Evolutionary conservation across 2,113 vertebrate species (phyloP), one percentile per base, ranked within the genome.

Genomic region (Festucalex cinctus): DNA sequence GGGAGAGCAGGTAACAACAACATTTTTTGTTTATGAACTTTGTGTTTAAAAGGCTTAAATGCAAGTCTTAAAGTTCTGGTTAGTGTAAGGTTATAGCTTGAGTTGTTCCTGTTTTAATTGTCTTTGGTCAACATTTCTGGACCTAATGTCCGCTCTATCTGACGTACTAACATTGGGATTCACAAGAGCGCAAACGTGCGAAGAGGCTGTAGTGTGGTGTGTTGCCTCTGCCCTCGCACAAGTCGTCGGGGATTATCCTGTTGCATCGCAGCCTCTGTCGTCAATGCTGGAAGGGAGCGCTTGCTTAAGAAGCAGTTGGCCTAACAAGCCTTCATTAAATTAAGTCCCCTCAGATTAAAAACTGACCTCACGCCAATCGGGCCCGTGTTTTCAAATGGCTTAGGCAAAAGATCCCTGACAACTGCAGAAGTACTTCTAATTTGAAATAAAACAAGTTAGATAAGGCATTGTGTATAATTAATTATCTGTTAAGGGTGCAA

Each of bases 1-100:
- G 69, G 48, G 80, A 68, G 58, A 78, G 17, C 79, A 90, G 83
- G 90, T 91, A 89, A 81, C 54, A 10, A 73, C 72, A 24, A 74
- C 72, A n/a, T 58, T 57, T 20, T 63, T 76, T 9, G 22, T 53
- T 53, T 53, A 4, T 17, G 44, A 46, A 46, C 44, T 6, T 46
- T 53, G 17, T 13, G 9, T 53, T 65, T 67, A 28, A 54, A 41
- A 37, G 37, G 44, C 22, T 1, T 62, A 9, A 8, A 69, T 37
- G 41, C 22, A 17, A 8, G 9, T 24, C 53, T 20, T 16, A 37
- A 16, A 53, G 7, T 24, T 24, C 49, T 5, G 10, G 9, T 53
- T 3, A 53, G 22, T 10, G n/a, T 20, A 53, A 53, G 32, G 19
- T 35, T 39, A 37, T 19, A 37, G 8, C 9, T 9, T n/a, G 20